These are phyloP conservation scores for Siderastrea radians DNA, from an alignment of 92 coral and sea anemone species.

Conservation along the genomic window DNA sequence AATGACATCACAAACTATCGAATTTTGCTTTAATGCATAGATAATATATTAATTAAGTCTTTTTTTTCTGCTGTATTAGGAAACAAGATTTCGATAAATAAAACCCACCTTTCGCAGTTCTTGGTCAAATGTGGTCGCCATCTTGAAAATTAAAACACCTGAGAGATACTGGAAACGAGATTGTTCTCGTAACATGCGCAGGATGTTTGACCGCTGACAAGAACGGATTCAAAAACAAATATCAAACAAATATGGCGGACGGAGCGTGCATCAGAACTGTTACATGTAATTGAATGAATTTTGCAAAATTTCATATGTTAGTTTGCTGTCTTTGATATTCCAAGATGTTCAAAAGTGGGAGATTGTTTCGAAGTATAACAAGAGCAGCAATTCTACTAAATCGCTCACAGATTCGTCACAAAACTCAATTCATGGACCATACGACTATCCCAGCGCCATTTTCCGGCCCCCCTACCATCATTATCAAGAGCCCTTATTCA, in stretches of 20 bases:
- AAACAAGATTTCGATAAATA: neutral
- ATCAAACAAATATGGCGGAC: conserved; percentile 64
- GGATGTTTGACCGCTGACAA: conserved; percentile 11
- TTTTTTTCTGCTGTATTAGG: neutral
- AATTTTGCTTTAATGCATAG: neutral
- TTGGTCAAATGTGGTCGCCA: conserved; percentile 96
- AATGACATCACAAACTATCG: neutral
- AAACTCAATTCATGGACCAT: conserved; percentile 54
- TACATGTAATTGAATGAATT: neutral
- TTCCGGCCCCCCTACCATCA: conserved; percentile 7
- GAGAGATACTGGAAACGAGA: conserved; percentile 7
- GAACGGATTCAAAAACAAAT: conserved; percentile 11
- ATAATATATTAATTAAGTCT: too few relatives aligned
- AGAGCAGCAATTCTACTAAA: neutral
- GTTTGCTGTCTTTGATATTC: neutral
- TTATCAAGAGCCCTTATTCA: conserved; percentile 65
- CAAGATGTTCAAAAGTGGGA: neutral
- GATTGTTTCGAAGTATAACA: neutral
- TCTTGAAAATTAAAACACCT: conserved; percentile 58
- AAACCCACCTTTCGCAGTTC: conserved; percentile 90
- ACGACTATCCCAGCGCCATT: conserved; percentile 38
- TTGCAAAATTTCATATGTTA: neutral
- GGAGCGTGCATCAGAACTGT: neutral
- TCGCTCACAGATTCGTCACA: conserved; percentile 24
- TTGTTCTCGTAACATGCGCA: neutral